Conservation (phyloP, 1,140 invertebrate genomes). For the Oedothorax gibbosus region DNA sequence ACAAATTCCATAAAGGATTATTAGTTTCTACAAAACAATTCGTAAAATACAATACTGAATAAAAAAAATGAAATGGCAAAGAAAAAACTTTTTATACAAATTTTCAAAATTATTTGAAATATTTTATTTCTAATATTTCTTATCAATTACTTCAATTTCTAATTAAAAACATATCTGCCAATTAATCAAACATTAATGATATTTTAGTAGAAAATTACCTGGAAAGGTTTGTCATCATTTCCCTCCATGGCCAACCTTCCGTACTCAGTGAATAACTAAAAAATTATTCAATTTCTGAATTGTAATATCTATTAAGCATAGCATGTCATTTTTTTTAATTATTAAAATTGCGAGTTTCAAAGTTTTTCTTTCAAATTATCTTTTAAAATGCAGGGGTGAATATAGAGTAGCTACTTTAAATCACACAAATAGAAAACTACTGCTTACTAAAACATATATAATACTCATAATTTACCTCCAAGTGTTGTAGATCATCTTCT, state of each 20-base stretch:
- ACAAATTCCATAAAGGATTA: too few relatives aligned
- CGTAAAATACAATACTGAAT: too few relatives aligned
- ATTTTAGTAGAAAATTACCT: slow-evolving; percentile 65
- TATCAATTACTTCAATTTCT: too few relatives aligned
- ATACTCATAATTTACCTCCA: slow-evolving; percentile 63
- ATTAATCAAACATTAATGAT: too few relatives aligned
- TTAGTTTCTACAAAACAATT: too few relatives aligned
- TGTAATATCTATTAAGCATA: neutral
- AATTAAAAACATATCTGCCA: too few relatives aligned
- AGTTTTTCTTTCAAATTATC: neutral
- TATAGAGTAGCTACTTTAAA: too few relatives aligned
- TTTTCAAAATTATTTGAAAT: too few relatives aligned
- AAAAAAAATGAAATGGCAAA: too few relatives aligned
- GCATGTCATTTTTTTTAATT: neutral
- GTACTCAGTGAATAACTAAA: slow-evolving; percentile 94
- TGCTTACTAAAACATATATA: neutral
- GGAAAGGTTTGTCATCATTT: slow-evolving; percentile 88
- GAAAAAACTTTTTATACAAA: too few relatives aligned
- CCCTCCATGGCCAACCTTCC: slow-evolving; percentile 92
- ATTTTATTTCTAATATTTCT: too few relatives aligned
- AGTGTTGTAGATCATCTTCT: slow-evolving; percentile 72
- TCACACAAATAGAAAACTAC: neutral
- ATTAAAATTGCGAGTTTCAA: neutral
- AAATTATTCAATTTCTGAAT: slow-evolving; percentile 43
- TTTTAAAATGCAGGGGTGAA: too few relatives aligned